Evolutionary conservation across 2,888 invertebrate genomes (phyloP).

Genomic region (Axea sp.): DNA sequence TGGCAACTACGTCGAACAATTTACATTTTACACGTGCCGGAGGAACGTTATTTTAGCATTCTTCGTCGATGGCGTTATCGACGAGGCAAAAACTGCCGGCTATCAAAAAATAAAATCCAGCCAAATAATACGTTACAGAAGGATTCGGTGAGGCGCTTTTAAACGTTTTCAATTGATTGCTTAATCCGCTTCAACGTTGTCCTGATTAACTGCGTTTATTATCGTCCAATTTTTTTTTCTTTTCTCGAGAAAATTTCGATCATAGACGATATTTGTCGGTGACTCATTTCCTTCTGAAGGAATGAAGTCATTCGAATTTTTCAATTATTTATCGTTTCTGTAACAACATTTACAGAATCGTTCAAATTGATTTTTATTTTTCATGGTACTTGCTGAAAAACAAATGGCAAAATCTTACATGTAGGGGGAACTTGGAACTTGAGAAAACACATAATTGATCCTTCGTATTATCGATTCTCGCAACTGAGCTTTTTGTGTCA

Average conservation of each 20-base stretch:
- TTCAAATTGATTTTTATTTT: too few relatives aligned
- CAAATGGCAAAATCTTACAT: too few relatives aligned
- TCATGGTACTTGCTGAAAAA: too few relatives aligned
- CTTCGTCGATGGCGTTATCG: constrained; percentile 45
- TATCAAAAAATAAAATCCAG: constrained; percentile 35
- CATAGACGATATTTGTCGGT: background rate
- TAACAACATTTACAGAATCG: too few relatives aligned
- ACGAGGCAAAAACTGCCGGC: constrained; percentile 39
- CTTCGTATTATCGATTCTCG: too few relatives aligned
- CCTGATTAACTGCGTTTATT: constrained; percentile 28
- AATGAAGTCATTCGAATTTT: too few relatives aligned
- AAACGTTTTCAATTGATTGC: constrained; percentile 25
- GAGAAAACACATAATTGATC: too few relatives aligned
- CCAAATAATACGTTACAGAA: constrained; percentile 41
- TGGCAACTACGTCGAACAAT: constrained; percentile 45
- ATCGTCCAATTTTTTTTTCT: constrained; percentile 12
- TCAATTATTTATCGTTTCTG: too few relatives aligned
- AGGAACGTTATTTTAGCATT: constrained; percentile 49
- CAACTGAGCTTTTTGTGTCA: too few relatives aligned
- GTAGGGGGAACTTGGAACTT: too few relatives aligned
- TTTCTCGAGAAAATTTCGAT: constrained; percentile 8
- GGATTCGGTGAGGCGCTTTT: constrained; percentile 2
- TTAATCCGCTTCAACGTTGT: constrained; percentile 25
- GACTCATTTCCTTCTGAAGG: background rate
- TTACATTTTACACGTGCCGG: constrained; percentile 56